Base-by-base conservation (phyloP, 92 coral and sea anemone genomes). In the Epizoanthus scotinus region DNA sequence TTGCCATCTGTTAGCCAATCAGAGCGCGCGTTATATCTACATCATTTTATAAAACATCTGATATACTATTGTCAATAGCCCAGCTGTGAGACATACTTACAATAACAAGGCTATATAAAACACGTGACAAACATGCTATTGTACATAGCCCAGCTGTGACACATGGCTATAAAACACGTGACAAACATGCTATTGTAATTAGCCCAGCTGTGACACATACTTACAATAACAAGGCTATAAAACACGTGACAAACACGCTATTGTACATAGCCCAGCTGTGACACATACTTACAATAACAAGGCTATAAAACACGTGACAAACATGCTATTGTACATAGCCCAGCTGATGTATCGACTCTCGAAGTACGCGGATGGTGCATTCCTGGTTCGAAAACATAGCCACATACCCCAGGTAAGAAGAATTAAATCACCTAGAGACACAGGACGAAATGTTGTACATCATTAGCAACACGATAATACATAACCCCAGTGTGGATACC, bases 301-400 rank as follows among this genome's bases (percentile, higher is more conserved):
- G 18, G 92, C 92, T 71, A 91, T 91, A 77, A 96, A 86, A 63
- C 85, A 74, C 58, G 83, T 91, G 84, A 89, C 87, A 71, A 96
- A 96, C 79, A 91, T 87, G 64, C 97, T 90, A 82, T 96, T 96
- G 78, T 96, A 96, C 72, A 96, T 94, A 40, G 90, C 97, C 99
- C 96, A 93, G 42, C 92, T 87, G 71, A 91, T 86, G 85, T 88
- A 96, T 26, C 91, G 90, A 26, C 91, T 91, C 82, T 96, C 99
- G 71, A 89, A 89, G 91, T 91, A 96, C 34, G 98, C 89, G 24
- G 98, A 96, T 27, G 99, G 99, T 21, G 99, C 98, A 49, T 91
- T 96, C 18, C 99, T 91, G 25, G 87, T 90, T 18, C 98, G 98
- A 31, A 91, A 83, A 77, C 99, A 96, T 31, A 93, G 63, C 88